Evolutionary conservation across 2,113 vertebrate genomes (phyloP).

Genomic region (Cyprichromis sp.): DNA sequence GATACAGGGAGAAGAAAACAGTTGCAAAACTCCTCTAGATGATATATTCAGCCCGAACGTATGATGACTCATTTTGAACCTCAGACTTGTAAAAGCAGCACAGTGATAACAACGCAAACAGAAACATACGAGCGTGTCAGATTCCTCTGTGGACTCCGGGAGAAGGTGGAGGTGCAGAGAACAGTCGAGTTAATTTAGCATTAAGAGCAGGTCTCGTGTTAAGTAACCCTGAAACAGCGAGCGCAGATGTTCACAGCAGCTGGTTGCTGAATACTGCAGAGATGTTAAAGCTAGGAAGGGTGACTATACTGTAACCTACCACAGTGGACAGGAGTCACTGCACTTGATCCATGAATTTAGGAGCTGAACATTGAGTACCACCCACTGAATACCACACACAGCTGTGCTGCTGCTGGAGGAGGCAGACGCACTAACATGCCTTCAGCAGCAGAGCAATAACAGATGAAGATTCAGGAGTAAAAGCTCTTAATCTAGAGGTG

Average conservation of each 20-base stretch:
- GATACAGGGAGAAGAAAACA: neutral
- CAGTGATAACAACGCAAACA: neutral
- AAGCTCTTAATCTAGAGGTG: constrained; percentile 2
- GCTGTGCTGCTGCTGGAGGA: constrained; percentile 26
- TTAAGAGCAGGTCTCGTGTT: constrained; percentile 34
- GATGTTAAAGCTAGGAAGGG: constrained; percentile 3
- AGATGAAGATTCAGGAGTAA: constrained; percentile 34
- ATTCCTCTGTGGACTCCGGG: constrained; percentile 28
- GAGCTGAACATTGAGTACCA: constrained; percentile 51
- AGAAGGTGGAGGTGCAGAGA: neutral
- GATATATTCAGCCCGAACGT: neutral
- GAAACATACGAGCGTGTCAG: constrained; percentile 2
- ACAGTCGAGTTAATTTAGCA: constrained; percentile 50
- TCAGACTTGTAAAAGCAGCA: neutral
- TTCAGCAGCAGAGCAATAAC: constrained; percentile 46
- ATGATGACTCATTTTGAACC: neutral
- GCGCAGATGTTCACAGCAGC: constrained; percentile 57
- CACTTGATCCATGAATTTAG: constrained; percentile 63
- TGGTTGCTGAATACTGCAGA: neutral
- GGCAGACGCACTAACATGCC: neutral
- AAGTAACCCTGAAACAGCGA: constrained; percentile 35
- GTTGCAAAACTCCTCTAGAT: neutral
- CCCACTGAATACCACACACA: constrained; percentile 70
- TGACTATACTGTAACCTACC: constrained; percentile 30
- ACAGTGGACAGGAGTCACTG: constrained; percentile 53